Evolutionary conservation across 2,113 vertebrate species (phyloP).

Genomic region (Phalacrocorax aristotelis): DNA sequence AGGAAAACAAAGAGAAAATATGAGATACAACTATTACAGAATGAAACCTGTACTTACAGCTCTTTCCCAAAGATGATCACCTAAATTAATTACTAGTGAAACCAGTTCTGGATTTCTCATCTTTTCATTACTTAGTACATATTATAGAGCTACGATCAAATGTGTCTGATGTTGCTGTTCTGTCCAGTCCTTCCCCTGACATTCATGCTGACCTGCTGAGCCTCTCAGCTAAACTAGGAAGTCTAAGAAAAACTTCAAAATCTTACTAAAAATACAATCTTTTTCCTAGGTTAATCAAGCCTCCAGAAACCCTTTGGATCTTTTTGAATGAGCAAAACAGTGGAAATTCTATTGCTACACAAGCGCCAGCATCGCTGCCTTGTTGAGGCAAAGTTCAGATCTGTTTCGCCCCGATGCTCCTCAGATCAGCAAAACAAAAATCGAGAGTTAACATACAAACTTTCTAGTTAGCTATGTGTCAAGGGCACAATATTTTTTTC

Average conservation of each 20-base stretch:
- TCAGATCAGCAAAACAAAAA: neutral
- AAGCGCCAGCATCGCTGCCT: neutral
- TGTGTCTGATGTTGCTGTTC: neutral
- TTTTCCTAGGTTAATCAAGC: neutral
- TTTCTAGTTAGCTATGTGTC: no score
- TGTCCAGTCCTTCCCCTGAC: neutral
- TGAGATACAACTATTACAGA: neutral
- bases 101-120: neutral
- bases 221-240: neutral
- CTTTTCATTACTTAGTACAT: neutral
- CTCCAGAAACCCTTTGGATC: neutral
- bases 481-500: rapidly evolving
- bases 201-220: neutral
- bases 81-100: neutral
- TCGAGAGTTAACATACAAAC: rapidly evolving
- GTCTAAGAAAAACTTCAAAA: neutral
- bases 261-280: neutral
- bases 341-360: neutral
- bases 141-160: neutral
- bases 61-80: neutral
- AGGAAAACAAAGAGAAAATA: neutral
- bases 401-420: neutral
- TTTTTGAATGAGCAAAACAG: neutral
- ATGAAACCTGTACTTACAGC: neutral
- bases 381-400: neutral